Conservation (phyloP, 1,140 invertebrate species). For the Tribolium castaneum region DNA sequence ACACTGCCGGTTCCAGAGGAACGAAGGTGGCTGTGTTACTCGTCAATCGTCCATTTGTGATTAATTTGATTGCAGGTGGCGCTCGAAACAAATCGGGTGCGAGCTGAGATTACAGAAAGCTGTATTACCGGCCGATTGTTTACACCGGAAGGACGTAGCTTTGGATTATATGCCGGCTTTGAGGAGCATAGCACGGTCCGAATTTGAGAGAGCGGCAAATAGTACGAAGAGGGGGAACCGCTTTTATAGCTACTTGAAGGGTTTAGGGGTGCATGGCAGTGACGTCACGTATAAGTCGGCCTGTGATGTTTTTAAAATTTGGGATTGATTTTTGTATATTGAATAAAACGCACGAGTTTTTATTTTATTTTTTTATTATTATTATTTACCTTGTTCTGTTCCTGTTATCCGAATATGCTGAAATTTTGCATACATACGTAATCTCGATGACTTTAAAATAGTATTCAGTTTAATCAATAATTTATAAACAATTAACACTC, state of each 20-base stretch:
- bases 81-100: slow-evolving; percentile 51
- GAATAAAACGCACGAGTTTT: too few relatives aligned
- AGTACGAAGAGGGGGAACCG: slow-evolving; percentile 68
- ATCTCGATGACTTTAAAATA: too few relatives aligned
- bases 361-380: too few relatives aligned
- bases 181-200: slow-evolving; percentile 69
- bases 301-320: slow-evolving; percentile 48
- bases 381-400: too few relatives aligned
- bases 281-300: slow-evolving; percentile 51
- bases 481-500: too few relatives aligned
- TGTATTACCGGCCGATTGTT: slow-evolving; percentile 43
- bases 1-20: slow-evolving; percentile 48
- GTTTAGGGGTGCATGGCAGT: slow-evolving; percentile 53
- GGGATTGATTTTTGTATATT: too few relatives aligned
- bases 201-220: slow-evolving; percentile 65
- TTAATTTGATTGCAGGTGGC: slow-evolving; percentile 55
- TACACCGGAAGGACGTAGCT: slow-evolving; percentile 49
- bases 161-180: slow-evolving; percentile 71
- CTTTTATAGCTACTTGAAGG: slow-evolving; percentile 71
- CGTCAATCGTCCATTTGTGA: slow-evolving; percentile 1
- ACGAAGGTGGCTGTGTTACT: slow-evolving; percentile 46
- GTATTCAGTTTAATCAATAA: too few relatives aligned
- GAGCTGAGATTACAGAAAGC: slow-evolving; percentile 50
- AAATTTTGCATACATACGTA: too few relatives aligned
- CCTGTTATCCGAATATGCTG: too few relatives aligned